Base-by-base conservation (phyloP, 2,888 invertebrate genomes). In the Callosobruchus maculatus region DNA sequence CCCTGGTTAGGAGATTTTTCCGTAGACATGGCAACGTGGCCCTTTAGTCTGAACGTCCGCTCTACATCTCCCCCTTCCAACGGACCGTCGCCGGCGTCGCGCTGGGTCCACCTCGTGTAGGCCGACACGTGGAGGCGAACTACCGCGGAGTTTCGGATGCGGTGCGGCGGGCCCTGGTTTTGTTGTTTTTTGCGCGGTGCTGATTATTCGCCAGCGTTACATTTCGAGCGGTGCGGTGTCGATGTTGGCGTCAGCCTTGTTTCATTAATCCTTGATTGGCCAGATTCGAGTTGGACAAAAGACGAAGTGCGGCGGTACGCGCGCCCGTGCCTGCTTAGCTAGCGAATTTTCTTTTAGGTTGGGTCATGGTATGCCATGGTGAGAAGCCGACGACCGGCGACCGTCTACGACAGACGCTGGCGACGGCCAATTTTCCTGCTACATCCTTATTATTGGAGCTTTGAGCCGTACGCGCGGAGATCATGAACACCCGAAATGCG, bases 81-180 rank as follows among this genome's bases (percentile, higher is more conserved):
- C 20, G 7, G 86, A 89, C 90, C 90, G 1, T 70, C 13, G 7
- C 4, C 68, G 21, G 68, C 21, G 90, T 87, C 89, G 90, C 90
- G 90, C 90, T 90, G 90, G 90, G 89, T 88, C 90, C 88, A 89
- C 90, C 88, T 68, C 21, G 88, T 88, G 86, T 86, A 86, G 84
- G 82, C 83, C 80, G 80, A 85, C 88, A 88, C 89, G 89, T 89
- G 89, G 88, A 88, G 89, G 89, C 87, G 84, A 83, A 80, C 82
- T 83, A 87, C 87, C 84, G 82, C 76, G 87, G 85, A 74, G 75
- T 71, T 71, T 69, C 21, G 84, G 88, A 90, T 89, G 90, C 90
- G 90, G 90, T 89, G 49, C 90, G 90, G 90, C 89, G 49, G 68
- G 22, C 20, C 5, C 21, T n/a, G 13, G 68, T 68, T 68, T 68